These are phyloP conservation scores for Bergia sp. DNA, from an alignment of 92 coral and sea anemone species.

Conservation along the genomic window DNA sequence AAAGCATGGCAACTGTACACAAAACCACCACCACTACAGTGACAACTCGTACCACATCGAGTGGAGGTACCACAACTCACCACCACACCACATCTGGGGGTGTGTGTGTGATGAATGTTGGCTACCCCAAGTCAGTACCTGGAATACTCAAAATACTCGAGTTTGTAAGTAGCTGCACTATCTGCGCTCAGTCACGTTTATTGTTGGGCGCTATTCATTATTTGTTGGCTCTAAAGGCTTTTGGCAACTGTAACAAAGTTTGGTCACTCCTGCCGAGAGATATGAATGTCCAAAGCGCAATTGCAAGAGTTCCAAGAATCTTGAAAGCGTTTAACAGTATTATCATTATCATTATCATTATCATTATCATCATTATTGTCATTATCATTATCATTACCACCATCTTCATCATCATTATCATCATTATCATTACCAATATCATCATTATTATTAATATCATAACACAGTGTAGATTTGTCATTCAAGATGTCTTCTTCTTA, in stretches of 20 bases:
- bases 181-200: not conserved
- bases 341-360: no score
- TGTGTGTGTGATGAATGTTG: not conserved
- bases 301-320: no score
- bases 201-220: not conserved
- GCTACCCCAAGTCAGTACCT: not conserved
- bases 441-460: no score
- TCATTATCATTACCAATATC: no score
- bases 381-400: no score
- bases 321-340: no score
- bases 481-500: not conserved
- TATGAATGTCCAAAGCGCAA: no score
- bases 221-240: no score
- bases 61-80: not conserved
- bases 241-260: not conserved
- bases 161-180: not conserved
- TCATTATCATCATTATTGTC: no score
- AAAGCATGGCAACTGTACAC: constrained; percentile 1
- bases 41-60: not conserved
- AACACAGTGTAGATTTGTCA: no score
- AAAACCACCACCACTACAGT: constrained; percentile 10
- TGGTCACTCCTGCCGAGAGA: no score
- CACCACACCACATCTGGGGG: constrained; percentile 12
- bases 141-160: constrained; percentile 24
- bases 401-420: no score